Percentiles rank a stretch among this genome's conserved stretches.
phyloP scores from a whole-genome alignment of 2,888 invertebrate species.

The Cosmopolites sordidus region DNA sequence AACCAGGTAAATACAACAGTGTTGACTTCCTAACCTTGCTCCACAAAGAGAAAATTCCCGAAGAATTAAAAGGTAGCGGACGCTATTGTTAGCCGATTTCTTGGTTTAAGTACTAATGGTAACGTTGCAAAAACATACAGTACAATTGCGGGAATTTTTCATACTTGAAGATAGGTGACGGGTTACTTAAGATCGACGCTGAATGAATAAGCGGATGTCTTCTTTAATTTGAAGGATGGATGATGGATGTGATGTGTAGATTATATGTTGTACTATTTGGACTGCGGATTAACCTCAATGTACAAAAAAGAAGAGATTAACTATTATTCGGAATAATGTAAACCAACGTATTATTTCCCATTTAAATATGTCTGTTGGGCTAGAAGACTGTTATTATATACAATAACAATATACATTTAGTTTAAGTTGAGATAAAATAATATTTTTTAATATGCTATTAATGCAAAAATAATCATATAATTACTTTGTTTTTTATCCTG shows the following conservation, averaged over 20 bases:
- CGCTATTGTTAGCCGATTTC: conserved; percentile 24
- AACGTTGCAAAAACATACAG: conserved; percentile 15
- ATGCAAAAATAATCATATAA: too few relatives aligned
- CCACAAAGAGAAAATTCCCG: conserved; percentile 24
- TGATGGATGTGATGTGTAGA: neutral
- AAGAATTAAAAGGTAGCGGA: conserved; percentile 14
- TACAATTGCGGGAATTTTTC: conserved; percentile 26
- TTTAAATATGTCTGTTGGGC: too few relatives aligned
- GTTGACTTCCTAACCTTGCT: conserved; percentile 22
- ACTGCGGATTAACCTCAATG: too few relatives aligned
- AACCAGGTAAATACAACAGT: too few relatives aligned
- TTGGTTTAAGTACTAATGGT: conserved; percentile 17
- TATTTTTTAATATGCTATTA: too few relatives aligned
- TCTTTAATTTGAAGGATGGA: neutral
- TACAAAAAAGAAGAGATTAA: too few relatives aligned
- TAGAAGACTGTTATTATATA: too few relatives aligned
- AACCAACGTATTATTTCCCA: too few relatives aligned
- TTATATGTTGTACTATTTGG: neutral
- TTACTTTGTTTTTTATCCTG: too few relatives aligned
- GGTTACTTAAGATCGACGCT: conserved; percentile 17
- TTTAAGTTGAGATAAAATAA: too few relatives aligned
- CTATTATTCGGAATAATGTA: too few relatives aligned
- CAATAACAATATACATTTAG: too few relatives aligned
- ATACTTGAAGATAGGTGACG: conserved; percentile 22
- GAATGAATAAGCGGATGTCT: neutral